Percentiles rank a stretch among this genome's conserved stretches.
Evolutionary conservation across 2,797 vertebrate species (phyloP).

Genomic region (Phalanger gymnotis): DNA sequence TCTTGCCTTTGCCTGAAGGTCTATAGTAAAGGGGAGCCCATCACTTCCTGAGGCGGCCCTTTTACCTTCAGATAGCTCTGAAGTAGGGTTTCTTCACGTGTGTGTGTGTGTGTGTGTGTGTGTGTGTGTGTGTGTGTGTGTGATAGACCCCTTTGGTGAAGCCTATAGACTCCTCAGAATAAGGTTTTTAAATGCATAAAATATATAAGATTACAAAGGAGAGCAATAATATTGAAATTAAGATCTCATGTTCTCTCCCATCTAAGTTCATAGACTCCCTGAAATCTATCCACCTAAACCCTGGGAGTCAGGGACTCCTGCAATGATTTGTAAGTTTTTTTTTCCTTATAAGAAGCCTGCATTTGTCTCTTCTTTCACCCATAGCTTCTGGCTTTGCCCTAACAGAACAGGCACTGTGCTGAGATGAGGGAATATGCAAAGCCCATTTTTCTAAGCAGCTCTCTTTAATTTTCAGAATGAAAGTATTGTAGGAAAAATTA

Average conservation of each 20-base stretch:
- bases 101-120: background rate
- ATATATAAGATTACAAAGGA: background rate
- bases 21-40: background rate
- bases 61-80: background rate
- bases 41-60: background rate
- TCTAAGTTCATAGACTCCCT: background rate
- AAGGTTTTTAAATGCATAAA: background rate
- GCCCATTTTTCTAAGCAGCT: background rate
- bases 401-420: background rate
- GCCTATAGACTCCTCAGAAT: background rate
- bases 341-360: background rate
- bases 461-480: background rate
- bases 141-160: background rate
- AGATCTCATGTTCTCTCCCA: background rate
- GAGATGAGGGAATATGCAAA: background rate
- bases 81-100: background rate
- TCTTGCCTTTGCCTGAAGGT: background rate
- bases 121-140: background rate
- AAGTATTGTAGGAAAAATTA: background rate
- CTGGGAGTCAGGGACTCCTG: background rate
- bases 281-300: background rate
- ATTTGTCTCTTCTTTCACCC: background rate
- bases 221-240: background rate
- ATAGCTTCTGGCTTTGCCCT: background rate
- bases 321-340: background rate